These are phyloP conservation scores for Drosophila hydei DNA, from an alignment of 1,140 invertebrate species.

Conservation along the genomic window DNA sequence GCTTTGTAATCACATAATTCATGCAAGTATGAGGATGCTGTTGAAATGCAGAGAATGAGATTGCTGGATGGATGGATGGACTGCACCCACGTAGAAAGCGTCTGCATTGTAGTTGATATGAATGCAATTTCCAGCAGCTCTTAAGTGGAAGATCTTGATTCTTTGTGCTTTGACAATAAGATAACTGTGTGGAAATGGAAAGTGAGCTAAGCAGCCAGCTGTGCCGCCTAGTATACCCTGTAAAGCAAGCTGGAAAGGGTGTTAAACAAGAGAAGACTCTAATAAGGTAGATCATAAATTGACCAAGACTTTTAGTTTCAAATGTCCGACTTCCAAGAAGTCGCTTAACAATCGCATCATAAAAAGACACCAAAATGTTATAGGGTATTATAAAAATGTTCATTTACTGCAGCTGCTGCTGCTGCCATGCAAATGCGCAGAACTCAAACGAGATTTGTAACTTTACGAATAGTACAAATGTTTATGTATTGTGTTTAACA, in stretches of 20 bases:
- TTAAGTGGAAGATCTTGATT: conserved; percentile 44
- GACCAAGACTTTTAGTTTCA: background rate
- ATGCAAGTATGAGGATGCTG: conserved; percentile 11
- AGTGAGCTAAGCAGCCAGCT: conserved; percentile 33
- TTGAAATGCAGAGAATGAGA: conserved; percentile 1
- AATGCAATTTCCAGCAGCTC: conserved; percentile 62
- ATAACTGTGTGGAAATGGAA: conserved; percentile 55
- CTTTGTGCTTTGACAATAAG: conserved; percentile 41
- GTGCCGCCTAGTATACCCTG: conserved; percentile 1
- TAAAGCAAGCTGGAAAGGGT: background rate
- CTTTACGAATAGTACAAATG: conserved; percentile 23
- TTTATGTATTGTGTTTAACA: conserved; percentile 50
- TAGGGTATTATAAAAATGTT: conserved; percentile 2
- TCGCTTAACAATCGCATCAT: background rate
- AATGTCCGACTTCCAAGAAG: background rate
- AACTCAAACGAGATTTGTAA: conserved; percentile 48
- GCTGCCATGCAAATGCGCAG: conserved; percentile 42
- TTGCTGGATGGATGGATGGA: conserved; percentile 28
- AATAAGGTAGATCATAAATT: background rate
- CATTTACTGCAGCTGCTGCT: background rate
- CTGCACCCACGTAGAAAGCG: conserved; percentile 38
- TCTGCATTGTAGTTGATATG: conserved; percentile 13
- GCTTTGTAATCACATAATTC: conserved; percentile 59
- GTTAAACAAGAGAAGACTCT: background rate
- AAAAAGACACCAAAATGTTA: background rate